Evolutionary conservation across 1,140 invertebrate species (phyloP).

Genomic region (Brachionus plicatilis): DNA sequence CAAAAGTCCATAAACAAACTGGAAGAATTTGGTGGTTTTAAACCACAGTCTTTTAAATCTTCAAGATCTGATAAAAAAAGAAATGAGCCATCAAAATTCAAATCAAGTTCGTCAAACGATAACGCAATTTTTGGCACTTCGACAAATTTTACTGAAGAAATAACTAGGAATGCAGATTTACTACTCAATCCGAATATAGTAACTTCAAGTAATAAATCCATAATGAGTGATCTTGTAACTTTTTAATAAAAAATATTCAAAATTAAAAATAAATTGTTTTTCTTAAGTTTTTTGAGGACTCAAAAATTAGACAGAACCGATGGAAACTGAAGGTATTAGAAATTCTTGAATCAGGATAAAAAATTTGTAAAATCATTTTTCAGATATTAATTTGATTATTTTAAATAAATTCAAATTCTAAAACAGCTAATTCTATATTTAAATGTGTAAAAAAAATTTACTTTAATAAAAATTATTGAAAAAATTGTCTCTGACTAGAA

Average conservation of each 20-base stretch:
- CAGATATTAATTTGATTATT: background rate
- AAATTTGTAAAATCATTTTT: background rate
- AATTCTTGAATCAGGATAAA: background rate
- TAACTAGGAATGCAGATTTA: background rate
- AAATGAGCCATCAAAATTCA: background rate
- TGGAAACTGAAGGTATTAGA: background rate
- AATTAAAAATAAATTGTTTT: background rate
- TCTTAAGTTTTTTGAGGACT: conserved; percentile 19
- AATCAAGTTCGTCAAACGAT: background rate
- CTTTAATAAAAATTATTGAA: too few species aligned
- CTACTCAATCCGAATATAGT: background rate
- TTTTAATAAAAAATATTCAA: background rate
- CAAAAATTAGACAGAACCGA: background rate
- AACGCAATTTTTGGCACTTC: background rate
- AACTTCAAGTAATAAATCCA: conserved; percentile 16
- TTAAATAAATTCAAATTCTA: background rate
- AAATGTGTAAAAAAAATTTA: too few species aligned
- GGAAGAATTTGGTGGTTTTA: background rate
- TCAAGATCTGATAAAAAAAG: conserved; percentile 13
- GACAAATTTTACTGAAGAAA: background rate
- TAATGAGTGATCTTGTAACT: background rate
- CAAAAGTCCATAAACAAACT: background rate
- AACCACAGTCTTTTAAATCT: conserved; percentile 7
- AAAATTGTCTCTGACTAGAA: too few species aligned
- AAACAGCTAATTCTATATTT: too few species aligned